Evolutionary conservation across 92 coral and sea anemone species (phyloP).

Genomic region (Galaxea fascicularis): DNA sequence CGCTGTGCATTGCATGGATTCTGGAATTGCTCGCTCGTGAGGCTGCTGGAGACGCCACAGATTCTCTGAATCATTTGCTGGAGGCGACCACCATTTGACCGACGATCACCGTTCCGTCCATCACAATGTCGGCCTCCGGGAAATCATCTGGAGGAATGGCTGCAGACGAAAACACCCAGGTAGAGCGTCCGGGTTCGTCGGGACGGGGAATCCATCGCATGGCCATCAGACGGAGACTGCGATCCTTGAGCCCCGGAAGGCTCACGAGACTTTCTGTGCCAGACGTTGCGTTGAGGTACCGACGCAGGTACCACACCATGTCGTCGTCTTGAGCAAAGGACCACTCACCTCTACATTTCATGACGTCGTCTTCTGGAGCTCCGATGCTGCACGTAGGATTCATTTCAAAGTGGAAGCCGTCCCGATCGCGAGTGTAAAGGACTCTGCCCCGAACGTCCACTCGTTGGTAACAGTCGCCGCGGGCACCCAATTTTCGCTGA

Average conservation of each 20-base stretch:
- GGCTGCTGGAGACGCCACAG: neutral
- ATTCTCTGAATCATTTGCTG: constrained; percentile 6
- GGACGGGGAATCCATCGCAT: constrained; percentile 26
- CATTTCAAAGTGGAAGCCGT: constrained; percentile 24
- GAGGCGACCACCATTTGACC: constrained; percentile 10
- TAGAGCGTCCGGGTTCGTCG: neutral
- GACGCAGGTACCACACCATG: neutral
- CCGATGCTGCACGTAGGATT: neutral
- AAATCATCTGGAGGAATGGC: constrained; percentile 13
- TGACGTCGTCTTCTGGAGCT: constrained; percentile 18
- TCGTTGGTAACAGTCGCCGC: neutral
- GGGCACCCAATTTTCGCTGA: too few relatives aligned
- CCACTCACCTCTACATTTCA: constrained; percentile 25
- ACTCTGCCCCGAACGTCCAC: neutral
- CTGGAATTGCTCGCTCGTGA: neutral
- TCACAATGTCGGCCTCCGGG: constrained; percentile 7
- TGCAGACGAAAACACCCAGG: constrained; percentile 16
- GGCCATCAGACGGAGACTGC: neutral
- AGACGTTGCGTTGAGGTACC: neutral
- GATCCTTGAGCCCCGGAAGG: neutral
- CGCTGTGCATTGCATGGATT: constrained; percentile 17
- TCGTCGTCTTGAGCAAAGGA: neutral
- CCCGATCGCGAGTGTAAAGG: neutral
- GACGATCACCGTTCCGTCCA: constrained; percentile 10
- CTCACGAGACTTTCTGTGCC: neutral